Base-by-base conservation (phyloP, 2,888 invertebrate genomes). In the Branchipolynoe longqiensis region DNA sequence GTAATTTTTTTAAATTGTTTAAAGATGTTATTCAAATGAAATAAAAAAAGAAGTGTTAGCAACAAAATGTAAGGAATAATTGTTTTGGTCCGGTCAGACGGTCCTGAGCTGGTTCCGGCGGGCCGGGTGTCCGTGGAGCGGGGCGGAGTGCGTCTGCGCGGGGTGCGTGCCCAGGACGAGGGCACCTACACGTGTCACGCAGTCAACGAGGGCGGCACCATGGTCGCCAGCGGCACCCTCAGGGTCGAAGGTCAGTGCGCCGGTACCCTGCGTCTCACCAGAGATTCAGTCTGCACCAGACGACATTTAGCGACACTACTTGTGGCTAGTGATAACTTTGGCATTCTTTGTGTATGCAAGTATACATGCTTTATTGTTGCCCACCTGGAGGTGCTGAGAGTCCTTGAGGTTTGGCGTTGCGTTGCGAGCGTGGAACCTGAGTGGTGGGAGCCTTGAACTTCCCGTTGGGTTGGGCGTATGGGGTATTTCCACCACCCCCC, bases 151-250 rank as follows among this genome's bases (percentile, higher is more conserved):
- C 90, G 88, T 87, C 90, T 92, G 41, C 88, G 88, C 0, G 86
- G 90, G 31, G 87, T 91, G 1, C 90, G 90, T 64, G 91, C 90
- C 82, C 88, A 88, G 18, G 90, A 90, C 85, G 91, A 91, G 56
- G 92, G 92, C 18, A 87, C 86, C 6, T 92, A 91, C 86, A 89
- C 89, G 18, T 92, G 92, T 87, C 84, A 88, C 31, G 90, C 91
- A 28, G 85, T 85, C 4, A 92, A 92, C 83, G 88, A 88, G 33
- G 91, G 89, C 82, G 92, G 91, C 33, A 87, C 81, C 14, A 90
- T 89, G 38, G 86, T 88, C 14, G 90, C 89, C 0, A 86, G 86
- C n/a, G 91, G 90, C 22, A 87, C 87, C 58, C 88, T 92, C 1
- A 89, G 62, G 22, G 54, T 82, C 0, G 56, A 82, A 58, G 56